Conservation (phyloP, 2,888 invertebrate species). For the Koerneria pararmatus region DNA sequence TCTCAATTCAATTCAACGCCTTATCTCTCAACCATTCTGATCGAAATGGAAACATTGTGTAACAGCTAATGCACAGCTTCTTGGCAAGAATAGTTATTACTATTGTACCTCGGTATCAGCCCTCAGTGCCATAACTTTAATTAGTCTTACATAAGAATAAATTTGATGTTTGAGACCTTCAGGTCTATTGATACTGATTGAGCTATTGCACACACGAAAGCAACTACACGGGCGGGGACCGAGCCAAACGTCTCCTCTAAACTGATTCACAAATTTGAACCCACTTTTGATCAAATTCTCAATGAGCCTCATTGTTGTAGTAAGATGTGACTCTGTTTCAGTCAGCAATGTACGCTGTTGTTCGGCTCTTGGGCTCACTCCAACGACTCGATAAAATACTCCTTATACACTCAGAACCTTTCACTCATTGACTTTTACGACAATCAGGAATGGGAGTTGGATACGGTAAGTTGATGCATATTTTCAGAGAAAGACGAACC, state of each 20-base stretch:
- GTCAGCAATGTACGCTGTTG: slow-evolving; percentile 51
- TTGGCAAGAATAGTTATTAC: too few species aligned
- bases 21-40: too few species aligned
- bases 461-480: slow-evolving; percentile 32
- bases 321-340: too few species aligned
- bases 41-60: too few species aligned
- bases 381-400: slow-evolving; percentile 57
- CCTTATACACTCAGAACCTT: slow-evolving; percentile 50
- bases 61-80: too few species aligned
- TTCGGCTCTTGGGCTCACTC: slow-evolving; percentile 60
- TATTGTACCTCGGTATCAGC: too few species aligned
- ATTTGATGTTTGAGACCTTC: too few species aligned
- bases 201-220: background rate
- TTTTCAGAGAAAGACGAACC: background rate
- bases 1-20: too few species aligned
- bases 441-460: slow-evolving; percentile 58
- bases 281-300: background rate
- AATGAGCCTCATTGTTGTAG: too few species aligned
- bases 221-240: background rate
- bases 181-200: background rate
- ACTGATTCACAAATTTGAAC: slow-evolving; percentile 5
- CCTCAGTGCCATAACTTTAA: too few species aligned
- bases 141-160: too few species aligned
- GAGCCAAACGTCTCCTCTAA: background rate
- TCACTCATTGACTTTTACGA: slow-evolving; percentile 58